Percentiles rank a stretch among this genome's conserved stretches.
phyloP scores from a whole-genome alignment of 35 echinoderm and acorn worm genomes.

The Lytechinus pictus region DNA sequence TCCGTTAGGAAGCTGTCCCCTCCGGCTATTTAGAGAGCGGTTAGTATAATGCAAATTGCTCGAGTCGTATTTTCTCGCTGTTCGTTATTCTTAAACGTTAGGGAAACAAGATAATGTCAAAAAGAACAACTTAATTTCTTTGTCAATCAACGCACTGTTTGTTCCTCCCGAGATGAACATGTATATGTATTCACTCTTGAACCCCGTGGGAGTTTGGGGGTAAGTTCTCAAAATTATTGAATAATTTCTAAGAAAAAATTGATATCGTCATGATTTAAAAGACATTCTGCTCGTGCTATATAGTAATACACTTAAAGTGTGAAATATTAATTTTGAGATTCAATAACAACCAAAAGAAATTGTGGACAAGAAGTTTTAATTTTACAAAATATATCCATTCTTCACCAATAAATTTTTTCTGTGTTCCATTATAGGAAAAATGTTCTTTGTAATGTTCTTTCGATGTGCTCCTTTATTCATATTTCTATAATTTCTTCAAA shows the following conservation, averaged over 20 bases:
- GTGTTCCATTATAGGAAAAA: no score
- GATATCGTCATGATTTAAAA: not conserved
- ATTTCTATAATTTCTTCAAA: no score
- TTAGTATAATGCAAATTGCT: slow-evolving; percentile 16
- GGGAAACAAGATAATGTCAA: slow-evolving; percentile 4
- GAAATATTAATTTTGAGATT: no score
- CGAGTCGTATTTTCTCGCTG: not conserved
- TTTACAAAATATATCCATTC: no score
- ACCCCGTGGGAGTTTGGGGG: not conserved
- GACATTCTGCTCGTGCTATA: not conserved
- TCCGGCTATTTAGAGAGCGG: slow-evolving; percentile 26
- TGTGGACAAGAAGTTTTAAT: no score
- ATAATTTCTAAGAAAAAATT: not conserved
- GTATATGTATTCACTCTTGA: not conserved
- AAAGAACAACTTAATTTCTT: slow-evolving; percentile 5
- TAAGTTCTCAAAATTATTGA: not conserved
- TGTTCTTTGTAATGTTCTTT: no score
- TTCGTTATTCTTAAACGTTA: slow-evolving; percentile 7
- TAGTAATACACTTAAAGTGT: no score
- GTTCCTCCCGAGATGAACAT: not conserved
- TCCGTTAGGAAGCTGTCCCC: slow-evolving; percentile 16
- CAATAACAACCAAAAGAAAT: no score
- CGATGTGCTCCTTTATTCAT: no score
- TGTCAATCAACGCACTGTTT: not conserved
- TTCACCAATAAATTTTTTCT: no score